Evolutionary conservation across 2,113 vertebrate species (phyloP).

Genomic region (Lanius ludovicianus): DNA sequence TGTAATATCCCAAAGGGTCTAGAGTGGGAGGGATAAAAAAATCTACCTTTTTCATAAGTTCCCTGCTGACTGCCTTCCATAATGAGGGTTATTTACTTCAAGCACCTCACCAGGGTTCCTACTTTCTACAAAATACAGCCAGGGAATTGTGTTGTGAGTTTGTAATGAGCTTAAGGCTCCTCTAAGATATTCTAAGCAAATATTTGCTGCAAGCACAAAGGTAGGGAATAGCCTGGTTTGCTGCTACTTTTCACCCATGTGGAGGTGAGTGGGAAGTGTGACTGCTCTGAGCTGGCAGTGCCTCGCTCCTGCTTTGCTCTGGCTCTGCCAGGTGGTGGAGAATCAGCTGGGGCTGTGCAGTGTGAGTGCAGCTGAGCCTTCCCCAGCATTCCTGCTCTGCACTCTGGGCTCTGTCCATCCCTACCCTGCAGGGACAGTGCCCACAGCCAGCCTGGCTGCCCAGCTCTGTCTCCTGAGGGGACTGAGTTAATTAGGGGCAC

Average conservation of each 20-base stretch:
- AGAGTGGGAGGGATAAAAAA: neutral
- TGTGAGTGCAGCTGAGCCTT: neutral
- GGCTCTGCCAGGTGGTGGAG: neutral
- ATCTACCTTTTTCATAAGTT: neutral
- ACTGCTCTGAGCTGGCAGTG: neutral
- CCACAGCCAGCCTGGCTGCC: neutral
- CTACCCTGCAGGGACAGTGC: neutral
- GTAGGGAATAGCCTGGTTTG: neutral
- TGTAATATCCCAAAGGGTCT: neutral
- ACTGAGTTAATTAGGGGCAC: neutral
- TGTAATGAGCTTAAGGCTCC: neutral
- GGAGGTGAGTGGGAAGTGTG: neutral
- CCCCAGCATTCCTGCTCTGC: neutral
- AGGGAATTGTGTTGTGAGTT: neutral
- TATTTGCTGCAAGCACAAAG: neutral
- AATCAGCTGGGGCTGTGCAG: neutral
- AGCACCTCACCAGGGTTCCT: neutral
- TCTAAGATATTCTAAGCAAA: neutral
- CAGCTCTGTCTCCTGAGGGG: neutral
- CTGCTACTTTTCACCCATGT: neutral
- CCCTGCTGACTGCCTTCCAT: neutral
- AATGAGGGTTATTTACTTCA: neutral
- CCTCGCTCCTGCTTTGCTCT: neutral
- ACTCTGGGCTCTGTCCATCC: rapidly evolving
- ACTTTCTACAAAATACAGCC: neutral